These are phyloP conservation scores for Drosophila dunni DNA, from an alignment of 1,140 invertebrate genomes.

Conservation along the genomic window DNA sequence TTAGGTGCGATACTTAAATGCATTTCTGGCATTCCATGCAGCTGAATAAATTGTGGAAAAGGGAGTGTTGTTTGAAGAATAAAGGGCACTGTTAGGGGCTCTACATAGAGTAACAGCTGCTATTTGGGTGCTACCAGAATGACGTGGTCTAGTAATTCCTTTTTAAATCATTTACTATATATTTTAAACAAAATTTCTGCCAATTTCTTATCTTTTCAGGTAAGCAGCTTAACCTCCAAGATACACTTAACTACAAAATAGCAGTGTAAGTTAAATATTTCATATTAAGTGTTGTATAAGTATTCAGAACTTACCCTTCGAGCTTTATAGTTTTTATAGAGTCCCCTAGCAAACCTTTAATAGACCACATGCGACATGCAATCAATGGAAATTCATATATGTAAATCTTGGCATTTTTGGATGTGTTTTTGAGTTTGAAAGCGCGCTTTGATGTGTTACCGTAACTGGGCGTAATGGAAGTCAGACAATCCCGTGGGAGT, in stretches of 20 bases:
- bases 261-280: no score
- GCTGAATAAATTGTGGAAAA: neutral
- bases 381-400: slow-evolving; percentile 50
- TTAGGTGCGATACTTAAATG: slow-evolving; percentile 76
- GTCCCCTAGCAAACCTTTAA: neutral
- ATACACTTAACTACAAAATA: no score
- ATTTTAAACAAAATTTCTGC: no score
- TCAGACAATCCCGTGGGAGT: slow-evolving; percentile 44
- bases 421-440: slow-evolving; percentile 62
- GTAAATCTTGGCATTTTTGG: slow-evolving; percentile 62
- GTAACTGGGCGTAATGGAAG: slow-evolving; percentile 17
- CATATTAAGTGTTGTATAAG: no score
- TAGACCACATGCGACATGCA: slow-evolving; percentile 27
- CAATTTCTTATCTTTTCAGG: no score
- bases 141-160: no score
- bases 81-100: no score
- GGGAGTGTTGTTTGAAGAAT: neutral
- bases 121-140: neutral
- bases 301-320: no score
- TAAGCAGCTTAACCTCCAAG: no score
- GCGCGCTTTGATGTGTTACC: slow-evolving; percentile 66
- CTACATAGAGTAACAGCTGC: neutral
- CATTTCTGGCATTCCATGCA: slow-evolving; percentile 43
- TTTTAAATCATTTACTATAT: no score
- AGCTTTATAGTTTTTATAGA: no score